Percentiles rank a stretch among this genome's conserved stretches.
phyloP scores from a whole-genome alignment of 2,888 invertebrate species.

The Busseola fusca region DNA sequence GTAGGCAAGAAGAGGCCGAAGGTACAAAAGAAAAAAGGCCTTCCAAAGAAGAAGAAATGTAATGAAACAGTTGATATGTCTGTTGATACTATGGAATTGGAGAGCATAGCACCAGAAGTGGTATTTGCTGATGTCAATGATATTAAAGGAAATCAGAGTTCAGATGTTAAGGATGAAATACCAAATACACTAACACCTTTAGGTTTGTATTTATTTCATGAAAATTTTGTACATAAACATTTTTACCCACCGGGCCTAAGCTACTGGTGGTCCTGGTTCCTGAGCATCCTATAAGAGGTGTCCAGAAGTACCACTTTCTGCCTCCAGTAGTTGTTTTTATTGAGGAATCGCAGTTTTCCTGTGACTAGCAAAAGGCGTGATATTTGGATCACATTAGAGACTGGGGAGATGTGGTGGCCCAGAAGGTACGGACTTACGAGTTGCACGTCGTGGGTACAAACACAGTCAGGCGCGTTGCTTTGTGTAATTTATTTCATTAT shows the following conservation, averaged over 20 bases:
- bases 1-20: conserved; percentile 35
- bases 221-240: not conserved
- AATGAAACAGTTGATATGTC: conserved; percentile 34
- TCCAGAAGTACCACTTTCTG: not conserved
- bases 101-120: conserved; percentile 66
- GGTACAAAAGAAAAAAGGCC: conserved; percentile 33
- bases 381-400: not conserved
- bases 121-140: conserved; percentile 81
- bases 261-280: not conserved
- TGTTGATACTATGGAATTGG: conserved; percentile 18
- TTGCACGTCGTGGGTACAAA: not conserved
- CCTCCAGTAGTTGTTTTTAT: not conserved
- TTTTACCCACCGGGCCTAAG: not conserved
- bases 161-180: conserved; percentile 71
- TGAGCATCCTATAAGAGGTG: not conserved
- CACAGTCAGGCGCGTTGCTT: not conserved
- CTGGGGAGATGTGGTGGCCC: not conserved
- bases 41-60: conserved; percentile 52
- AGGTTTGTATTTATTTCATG: conserved; percentile 51
- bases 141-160: conserved; percentile 62
- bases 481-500: not conserved
- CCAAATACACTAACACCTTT: conserved; percentile 38
- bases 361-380: not conserved
- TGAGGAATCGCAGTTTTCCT: not conserved
- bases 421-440: not conserved